Evolutionary conservation across 2,797 vertebrate species (phyloP), one percentile per base, ranked within the genome.

Genomic region (Loris lydekkerianus): DNA sequence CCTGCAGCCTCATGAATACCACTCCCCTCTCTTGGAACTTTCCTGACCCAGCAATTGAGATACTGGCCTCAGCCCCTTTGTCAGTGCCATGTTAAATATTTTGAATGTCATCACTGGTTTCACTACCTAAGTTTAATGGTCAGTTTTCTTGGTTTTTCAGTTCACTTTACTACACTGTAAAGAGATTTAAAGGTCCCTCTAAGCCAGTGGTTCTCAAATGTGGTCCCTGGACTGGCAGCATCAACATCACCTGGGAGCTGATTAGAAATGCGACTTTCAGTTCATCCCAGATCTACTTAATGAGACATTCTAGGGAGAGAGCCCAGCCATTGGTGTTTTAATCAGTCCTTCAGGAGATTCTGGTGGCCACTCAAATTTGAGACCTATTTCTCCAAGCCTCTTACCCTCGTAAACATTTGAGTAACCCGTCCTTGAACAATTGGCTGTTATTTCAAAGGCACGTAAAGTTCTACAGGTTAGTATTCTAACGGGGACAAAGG

Each of bases 111-210:
- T 56, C 34, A 58, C 43, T 73, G 53, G n/a, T 84, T 96, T 96
- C 53, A 63, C 53, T 63, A 49, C 34, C 1, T 56, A 86, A 90
- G 34, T 95, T 85, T 87, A 80, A 67, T 46, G 46, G 81, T 95
- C 63, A 53, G 46, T 87, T 96, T 96, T 85, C 31, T 85, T 85
- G 92, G 67, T 78, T 92, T 69, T 95, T 95, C 27, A 31, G 31
- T 92, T 77, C 60, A 65, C 75, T 70, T 94, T 91, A 58, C 15
- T 87, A 40, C 25, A 49, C 9, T 72, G 15, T 67, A 83, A 92
- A 86, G 58, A 94, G 56, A 95, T 76, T 82, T 81, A 75, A 75
- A 84, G 43, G 58, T 76, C 86, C 34, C 25, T 86, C 34, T 83
- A 86, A 70, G 43, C n/a, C 75, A 60, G 27, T 11, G 60, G 49